phyloP scores from a whole-genome alignment of 2,113 vertebrate genomes.

The Anhinga rufa region DNA sequence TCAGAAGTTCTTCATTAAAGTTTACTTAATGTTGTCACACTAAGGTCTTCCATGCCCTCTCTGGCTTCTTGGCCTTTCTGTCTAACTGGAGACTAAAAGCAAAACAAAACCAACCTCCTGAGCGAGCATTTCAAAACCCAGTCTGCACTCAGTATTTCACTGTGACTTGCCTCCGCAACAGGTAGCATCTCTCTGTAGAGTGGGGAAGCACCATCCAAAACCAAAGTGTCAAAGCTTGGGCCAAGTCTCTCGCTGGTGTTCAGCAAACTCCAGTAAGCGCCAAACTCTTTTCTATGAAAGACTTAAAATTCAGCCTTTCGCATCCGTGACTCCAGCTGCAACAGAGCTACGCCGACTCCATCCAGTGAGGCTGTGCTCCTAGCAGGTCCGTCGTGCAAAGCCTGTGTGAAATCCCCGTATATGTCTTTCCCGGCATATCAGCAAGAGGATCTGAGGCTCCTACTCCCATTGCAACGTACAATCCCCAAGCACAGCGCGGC shows the following conservation, averaged over 20 bases:
- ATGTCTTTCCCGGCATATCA: neutral
- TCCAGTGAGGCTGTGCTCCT: neutral
- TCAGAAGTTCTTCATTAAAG: neutral
- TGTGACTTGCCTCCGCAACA: slow-evolving; percentile 24
- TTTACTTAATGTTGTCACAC: neutral
- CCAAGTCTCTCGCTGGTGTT: neutral
- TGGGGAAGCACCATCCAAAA: slow-evolving; percentile 32
- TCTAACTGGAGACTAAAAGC: neutral
- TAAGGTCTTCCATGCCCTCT: neutral
- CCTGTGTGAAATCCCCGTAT: neutral
- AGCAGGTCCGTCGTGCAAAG: neutral
- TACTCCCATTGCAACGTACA: slow-evolving; percentile 23
- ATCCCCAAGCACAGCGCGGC: neutral
- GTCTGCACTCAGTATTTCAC: neutral
- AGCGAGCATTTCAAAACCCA: neutral
- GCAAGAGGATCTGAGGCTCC: slow-evolving; percentile 35
- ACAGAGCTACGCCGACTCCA: neutral
- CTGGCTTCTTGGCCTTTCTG: neutral
- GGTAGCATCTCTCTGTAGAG: slow-evolving; percentile 53
- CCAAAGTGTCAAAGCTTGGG: slow-evolving; percentile 17
- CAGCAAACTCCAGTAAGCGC: slow-evolving; percentile 6
- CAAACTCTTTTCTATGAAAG: neutral
- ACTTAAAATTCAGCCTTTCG: slow-evolving; percentile 19
- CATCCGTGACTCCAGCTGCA: neutral
- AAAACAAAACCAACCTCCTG: neutral